These are phyloP conservation scores for Xylophagus ater DNA, from an alignment of 2,888 invertebrate species.

Conservation along the genomic window DNA sequence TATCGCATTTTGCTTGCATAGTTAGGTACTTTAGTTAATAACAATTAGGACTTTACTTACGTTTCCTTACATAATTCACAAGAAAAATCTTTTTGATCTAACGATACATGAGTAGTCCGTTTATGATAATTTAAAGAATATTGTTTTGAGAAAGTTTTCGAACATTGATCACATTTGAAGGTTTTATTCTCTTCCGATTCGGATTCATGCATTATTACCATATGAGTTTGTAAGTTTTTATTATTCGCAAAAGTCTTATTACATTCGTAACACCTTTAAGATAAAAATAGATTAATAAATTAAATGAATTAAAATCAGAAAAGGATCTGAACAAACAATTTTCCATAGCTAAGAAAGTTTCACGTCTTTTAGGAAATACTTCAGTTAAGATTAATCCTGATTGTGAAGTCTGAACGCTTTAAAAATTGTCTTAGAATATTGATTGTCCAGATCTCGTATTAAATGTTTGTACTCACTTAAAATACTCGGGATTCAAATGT, in stretches of 20 bases:
- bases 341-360: no score
- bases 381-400: no score
- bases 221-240: constrained; percentile 33
- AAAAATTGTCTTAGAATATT: no score
- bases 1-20: no score
- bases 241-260: constrained; percentile 34
- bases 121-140: constrained; percentile 35
- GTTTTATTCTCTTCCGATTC: constrained; percentile 31
- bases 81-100: constrained; percentile 25
- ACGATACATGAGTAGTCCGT: constrained; percentile 31
- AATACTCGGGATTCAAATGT: constrained; percentile 34
- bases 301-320: no score
- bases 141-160: constrained; percentile 32
- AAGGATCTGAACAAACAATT: no score
- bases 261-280: no score
- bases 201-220: constrained; percentile 30
- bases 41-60: constrained; percentile 22
- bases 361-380: no score
- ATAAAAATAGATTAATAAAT: no score
- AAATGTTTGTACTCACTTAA: constrained; percentile 34
- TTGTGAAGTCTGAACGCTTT: no score
- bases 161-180: constrained; percentile 32
- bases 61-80: constrained; percentile 29
- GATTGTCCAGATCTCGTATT: no score
- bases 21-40: no score